These are phyloP conservation scores for Scaptomyza montana DNA, from an alignment of 1,140 invertebrate genomes.

Conservation along the genomic window DNA sequence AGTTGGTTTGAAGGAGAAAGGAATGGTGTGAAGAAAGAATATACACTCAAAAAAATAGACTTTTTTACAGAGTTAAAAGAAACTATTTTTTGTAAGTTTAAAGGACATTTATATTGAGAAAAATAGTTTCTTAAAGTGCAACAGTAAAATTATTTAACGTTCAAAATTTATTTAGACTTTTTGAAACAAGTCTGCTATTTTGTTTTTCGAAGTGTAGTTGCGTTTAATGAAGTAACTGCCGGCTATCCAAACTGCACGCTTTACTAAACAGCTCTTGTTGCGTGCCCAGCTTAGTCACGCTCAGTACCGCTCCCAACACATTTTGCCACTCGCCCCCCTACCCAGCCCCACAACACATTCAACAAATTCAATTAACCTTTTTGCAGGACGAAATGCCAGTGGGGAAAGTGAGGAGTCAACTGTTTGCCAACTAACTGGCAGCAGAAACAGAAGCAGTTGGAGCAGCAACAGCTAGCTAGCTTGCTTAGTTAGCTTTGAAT, in stretches of 20 bases:
- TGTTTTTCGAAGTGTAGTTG: background rate
- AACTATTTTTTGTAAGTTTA: too few species aligned
- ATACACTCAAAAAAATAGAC: background rate
- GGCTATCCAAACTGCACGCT: background rate
- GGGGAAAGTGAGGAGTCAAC: background rate
- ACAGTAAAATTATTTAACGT: too few species aligned
- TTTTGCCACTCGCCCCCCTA: background rate
- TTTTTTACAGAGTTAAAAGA: too few species aligned
- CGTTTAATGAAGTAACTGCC: conserved; percentile 21
- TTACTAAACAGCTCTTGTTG: conserved; percentile 10
- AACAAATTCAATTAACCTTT: conserved; percentile 71
- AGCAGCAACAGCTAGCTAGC: background rate
- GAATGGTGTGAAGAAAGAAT: background rate
- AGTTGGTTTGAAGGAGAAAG: background rate
- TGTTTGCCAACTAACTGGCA: conserved; percentile 7
- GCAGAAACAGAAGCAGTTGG: background rate
- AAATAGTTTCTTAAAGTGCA: too few species aligned
- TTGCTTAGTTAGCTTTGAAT: conserved; percentile 30
- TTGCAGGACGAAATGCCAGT: conserved; percentile 45
- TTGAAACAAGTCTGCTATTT: too few species aligned
- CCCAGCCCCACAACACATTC: conserved; percentile 35
- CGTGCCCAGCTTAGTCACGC: background rate
- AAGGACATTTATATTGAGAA: too few species aligned
- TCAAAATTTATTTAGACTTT: too few species aligned
- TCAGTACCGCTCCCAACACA: background rate